Percentiles rank a stretch among this genome's conserved stretches.
These are phyloP conservation scores for Tetranychus piercei DNA, from an alignment of 2,888 invertebrate genomes.

Conservation along the genomic window DNA sequence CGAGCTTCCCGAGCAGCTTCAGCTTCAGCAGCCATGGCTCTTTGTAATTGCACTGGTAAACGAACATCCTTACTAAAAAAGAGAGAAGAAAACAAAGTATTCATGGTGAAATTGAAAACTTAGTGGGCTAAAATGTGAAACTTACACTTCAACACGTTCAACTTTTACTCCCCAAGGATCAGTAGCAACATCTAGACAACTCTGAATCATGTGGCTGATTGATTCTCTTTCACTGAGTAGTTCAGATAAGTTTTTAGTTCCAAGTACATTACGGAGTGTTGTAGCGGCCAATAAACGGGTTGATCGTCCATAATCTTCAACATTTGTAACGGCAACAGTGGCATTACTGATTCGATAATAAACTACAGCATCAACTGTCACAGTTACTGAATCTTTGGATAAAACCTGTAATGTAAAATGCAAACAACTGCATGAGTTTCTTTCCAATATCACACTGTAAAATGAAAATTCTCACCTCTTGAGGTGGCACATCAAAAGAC, in stretches of 20 bases:
- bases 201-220: conserved; percentile 74
- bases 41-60: conserved; percentile 52
- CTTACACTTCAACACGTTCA: conserved; percentile 88
- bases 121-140: conserved; percentile 27
- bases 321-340: conserved; percentile 88
- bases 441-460: too few species aligned
- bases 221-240: conserved; percentile 87
- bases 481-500: conserved; percentile 50
- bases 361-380: conserved; percentile 30
- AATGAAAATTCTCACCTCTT: conserved; percentile 49
- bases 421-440: too few species aligned
- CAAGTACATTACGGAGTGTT: conserved; percentile 56
- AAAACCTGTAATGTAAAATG: conserved; percentile 22
- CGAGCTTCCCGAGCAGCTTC: conserved; percentile 60
- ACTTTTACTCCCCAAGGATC: conserved; percentile 79
- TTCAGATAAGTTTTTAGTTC: conserved; percentile 82
- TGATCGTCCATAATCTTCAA: conserved; percentile 48
- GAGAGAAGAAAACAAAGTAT: not conserved
- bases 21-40: conserved; percentile 76
- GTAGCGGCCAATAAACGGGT: conserved; percentile 56
- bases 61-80: conserved; percentile 47
- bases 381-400: conserved; percentile 30
- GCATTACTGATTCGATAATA: conserved; percentile 44
- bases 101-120: not conserved
- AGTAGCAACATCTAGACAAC: conserved; percentile 50